phyloP scores from a whole-genome alignment of 2,888 invertebrate species.

The Phalangium opilio region DNA sequence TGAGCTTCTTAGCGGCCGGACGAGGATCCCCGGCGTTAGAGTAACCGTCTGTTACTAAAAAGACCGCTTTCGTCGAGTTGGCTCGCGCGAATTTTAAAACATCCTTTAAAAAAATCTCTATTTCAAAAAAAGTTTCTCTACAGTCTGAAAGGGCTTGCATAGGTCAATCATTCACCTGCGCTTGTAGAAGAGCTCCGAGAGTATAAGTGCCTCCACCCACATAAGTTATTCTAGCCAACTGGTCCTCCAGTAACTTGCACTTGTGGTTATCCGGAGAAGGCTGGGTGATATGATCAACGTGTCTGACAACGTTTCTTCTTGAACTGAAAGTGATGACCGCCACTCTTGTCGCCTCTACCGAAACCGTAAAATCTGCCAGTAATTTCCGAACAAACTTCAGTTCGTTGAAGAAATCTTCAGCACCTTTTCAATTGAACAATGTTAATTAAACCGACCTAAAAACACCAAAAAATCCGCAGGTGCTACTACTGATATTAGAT shows the following conservation, averaged over 20 bases:
- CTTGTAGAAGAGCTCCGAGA: constrained; percentile 47
- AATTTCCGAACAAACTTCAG: constrained; percentile 48
- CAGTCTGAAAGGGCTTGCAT: too few relatives aligned
- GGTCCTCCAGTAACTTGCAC: constrained; percentile 44
- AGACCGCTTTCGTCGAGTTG: constrained; percentile 41
- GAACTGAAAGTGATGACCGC: constrained; percentile 50
- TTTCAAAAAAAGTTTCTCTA: constrained; percentile 1
- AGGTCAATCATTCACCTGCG: constrained; percentile 41
- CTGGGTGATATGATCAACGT: constrained; percentile 45
- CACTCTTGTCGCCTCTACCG: constrained; percentile 44
- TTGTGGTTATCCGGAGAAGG: constrained; percentile 42
- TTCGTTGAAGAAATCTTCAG: constrained; percentile 45
- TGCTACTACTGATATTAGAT: too few relatives aligned
- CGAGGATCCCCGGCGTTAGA: constrained; percentile 52
- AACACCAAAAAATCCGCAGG: too few relatives aligned
- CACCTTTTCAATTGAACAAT: neutral
- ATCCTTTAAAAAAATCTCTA: constrained; percentile 22
- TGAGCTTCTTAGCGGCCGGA: constrained; percentile 41
- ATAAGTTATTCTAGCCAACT: constrained; percentile 43
- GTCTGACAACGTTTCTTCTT: constrained; percentile 38
- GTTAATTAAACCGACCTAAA: too few relatives aligned
- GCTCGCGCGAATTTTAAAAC: constrained; percentile 26
- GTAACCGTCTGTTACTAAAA: constrained; percentile 53
- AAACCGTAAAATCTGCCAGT: constrained; percentile 48
- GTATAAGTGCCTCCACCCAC: constrained; percentile 53